A percentile compares a stretch with the other conserved stretches of the same genome.
phyloP scores from a whole-genome alignment of 1,140 invertebrate genomes.

The Macrobrachium nipponense region DNA sequence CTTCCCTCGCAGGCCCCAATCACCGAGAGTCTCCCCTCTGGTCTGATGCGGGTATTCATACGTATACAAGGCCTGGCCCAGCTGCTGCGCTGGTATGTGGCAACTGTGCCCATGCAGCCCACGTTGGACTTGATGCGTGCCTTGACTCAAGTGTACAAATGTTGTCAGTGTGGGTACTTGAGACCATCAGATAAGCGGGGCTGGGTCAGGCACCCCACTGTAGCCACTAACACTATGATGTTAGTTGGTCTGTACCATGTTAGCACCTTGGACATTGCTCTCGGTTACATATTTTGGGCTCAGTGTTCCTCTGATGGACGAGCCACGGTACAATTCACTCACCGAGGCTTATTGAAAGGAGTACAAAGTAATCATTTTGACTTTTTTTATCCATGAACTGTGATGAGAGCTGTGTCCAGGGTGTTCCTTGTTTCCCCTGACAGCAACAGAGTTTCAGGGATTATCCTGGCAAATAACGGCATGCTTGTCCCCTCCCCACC shows the following conservation, averaged over 20 bases:
- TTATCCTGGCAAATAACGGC: conserved; percentile 57
- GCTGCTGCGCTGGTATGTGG: conserved; percentile 52
- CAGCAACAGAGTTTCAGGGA: conserved; percentile 50
- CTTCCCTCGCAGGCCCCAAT: conserved; percentile 52
- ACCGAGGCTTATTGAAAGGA: conserved; percentile 54
- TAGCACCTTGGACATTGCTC: conserved; percentile 52
- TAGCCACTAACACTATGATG: conserved; percentile 53
- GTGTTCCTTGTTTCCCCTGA: conserved; percentile 52
- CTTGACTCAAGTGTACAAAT: conserved; percentile 60
- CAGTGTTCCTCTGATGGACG: conserved; percentile 41
- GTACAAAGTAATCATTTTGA: conserved; percentile 47
- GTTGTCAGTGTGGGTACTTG: conserved; percentile 59
- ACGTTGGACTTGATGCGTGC: conserved; percentile 55
- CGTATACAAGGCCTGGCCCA: conserved; percentile 61
- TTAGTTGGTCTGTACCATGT: conserved; percentile 53
- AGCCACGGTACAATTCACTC: conserved; percentile 49
- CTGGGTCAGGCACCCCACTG: conserved; percentile 54
- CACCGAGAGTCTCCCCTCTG: conserved; percentile 51
- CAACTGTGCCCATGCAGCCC: conserved; percentile 53
- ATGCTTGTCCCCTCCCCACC: conserved; percentile 42
- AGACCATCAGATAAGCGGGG: conserved; percentile 55
- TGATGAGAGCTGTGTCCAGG: conserved; percentile 55
- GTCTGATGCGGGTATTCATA: conserved; percentile 61
- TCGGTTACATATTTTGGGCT: conserved; percentile 52
- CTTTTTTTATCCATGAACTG: conserved; percentile 42